Percentiles rank a stretch among this genome's conserved stretches.
Conservation (phyloP, 2,888 invertebrate genomes). For the Caenorhabditis sp. region DNA sequence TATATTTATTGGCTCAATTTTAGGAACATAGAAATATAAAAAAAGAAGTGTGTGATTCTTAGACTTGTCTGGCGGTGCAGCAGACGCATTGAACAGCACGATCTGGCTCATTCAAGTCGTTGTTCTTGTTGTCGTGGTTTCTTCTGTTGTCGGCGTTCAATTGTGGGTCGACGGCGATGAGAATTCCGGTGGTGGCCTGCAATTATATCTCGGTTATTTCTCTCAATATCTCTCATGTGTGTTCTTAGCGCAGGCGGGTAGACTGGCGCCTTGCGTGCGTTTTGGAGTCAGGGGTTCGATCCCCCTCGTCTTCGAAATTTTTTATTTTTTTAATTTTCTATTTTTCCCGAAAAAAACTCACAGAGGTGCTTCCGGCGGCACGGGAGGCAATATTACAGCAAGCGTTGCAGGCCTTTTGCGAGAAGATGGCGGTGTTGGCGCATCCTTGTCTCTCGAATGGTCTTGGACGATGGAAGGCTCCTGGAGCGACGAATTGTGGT, state of each 20-base stretch:
- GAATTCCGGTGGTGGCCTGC: slow-evolving; percentile 49
- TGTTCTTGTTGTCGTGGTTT: slow-evolving; percentile 25
- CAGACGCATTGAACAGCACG: slow-evolving; percentile 47
- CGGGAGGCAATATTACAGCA: slow-evolving; percentile 53
- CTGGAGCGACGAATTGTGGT: slow-evolving; percentile 26
- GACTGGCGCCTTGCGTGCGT: too few species aligned
- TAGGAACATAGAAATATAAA: neutral
- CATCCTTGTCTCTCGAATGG: slow-evolving; percentile 50
- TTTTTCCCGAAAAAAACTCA: slow-evolving; percentile 21
- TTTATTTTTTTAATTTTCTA: too few species aligned
- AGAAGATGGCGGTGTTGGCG: slow-evolving; percentile 53
- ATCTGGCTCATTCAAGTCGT: slow-evolving; percentile 22
- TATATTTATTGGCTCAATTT: too few species aligned
- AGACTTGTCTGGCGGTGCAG: slow-evolving; percentile 41
- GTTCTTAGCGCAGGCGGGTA: too few species aligned
- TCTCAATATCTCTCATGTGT: too few species aligned
- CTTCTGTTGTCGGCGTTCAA: slow-evolving; percentile 30
- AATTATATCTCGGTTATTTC: slow-evolving; percentile 9
- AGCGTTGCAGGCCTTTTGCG: slow-evolving; percentile 51
- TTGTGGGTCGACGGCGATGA: slow-evolving; percentile 52
- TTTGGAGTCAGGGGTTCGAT: too few species aligned
- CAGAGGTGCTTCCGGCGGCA: slow-evolving; percentile 39
- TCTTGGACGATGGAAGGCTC: slow-evolving; percentile 24
- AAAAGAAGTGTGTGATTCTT: neutral
- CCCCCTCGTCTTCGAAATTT: too few species aligned